phyloP scores from a whole-genome alignment of 1,140 invertebrate genomes.

The Diuraphis noxia region DNA sequence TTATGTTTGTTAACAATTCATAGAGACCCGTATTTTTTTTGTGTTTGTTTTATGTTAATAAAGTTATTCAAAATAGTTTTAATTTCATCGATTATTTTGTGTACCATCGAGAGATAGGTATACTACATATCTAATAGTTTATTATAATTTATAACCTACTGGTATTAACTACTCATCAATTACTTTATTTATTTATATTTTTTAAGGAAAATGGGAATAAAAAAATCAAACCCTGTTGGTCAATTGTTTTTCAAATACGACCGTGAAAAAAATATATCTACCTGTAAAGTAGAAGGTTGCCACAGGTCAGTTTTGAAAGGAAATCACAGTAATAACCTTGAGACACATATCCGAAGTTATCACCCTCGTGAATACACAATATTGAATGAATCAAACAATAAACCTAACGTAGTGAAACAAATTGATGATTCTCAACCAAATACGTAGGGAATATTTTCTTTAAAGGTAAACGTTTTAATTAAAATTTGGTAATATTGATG shows the following conservation, averaged over 20 bases:
- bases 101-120: too few species aligned
- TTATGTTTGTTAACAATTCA: too few species aligned
- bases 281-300: not conserved
- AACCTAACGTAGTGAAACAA: not conserved
- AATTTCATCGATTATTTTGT: too few species aligned
- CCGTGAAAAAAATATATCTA: not conserved
- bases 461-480: not conserved
- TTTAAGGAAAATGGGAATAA: not conserved
- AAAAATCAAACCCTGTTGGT: too few species aligned
- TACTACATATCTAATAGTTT: too few species aligned
- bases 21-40: too few species aligned
- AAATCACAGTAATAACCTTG: not conserved
- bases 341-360: not conserved
- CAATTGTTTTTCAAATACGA: not conserved
- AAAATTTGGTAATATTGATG: not conserved
- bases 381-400: too few species aligned
- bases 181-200: not conserved
- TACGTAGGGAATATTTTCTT: not conserved
- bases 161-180: too few species aligned
- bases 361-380: too few species aligned
- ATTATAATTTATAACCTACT: too few species aligned
- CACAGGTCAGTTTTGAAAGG: not conserved
- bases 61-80: too few species aligned
- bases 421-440: not conserved
- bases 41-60: too few species aligned